These are phyloP conservation scores for Luperina testacea DNA, from an alignment of 2,888 invertebrate species.

Conservation along the genomic window DNA sequence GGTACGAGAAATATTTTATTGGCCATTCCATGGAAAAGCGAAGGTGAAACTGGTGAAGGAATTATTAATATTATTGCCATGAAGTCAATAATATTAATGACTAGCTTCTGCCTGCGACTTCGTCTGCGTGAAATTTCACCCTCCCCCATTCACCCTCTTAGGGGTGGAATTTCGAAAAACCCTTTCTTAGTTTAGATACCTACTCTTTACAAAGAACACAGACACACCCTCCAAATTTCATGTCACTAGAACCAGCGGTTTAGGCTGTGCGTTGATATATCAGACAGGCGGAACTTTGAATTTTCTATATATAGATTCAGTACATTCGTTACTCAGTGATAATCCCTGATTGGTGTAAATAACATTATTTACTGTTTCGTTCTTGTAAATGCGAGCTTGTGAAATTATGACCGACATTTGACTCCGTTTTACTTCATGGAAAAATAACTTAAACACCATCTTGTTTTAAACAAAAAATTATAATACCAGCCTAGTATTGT, in stretches of 20 bases:
- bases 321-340: not conserved
- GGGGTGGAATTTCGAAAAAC: too few relatives aligned
- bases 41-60: conserved; percentile 5
- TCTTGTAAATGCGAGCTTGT: conserved; percentile 31
- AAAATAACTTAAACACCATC: not conserved
- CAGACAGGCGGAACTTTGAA: too few relatives aligned
- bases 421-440: not conserved
- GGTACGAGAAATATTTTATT: not conserved
- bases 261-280: too few relatives aligned
- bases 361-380: conserved; percentile 16
- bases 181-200: too few relatives aligned
- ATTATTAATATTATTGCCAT: not conserved
- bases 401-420: conserved; percentile 16
- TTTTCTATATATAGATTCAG: not conserved
- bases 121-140: too few relatives aligned
- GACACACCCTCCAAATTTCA: too few relatives aligned
- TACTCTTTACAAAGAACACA: too few relatives aligned
- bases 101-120: too few relatives aligned
- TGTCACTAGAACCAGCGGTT: too few relatives aligned
- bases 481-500: not conserved
- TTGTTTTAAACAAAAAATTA: not conserved
- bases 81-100: too few relatives aligned
- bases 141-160: too few relatives aligned
- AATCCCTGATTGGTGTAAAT: not conserved
- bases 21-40: not conserved